Evolutionary conservation across 2,888 invertebrate species (phyloP).

Genomic region (Atrina japonica): DNA sequence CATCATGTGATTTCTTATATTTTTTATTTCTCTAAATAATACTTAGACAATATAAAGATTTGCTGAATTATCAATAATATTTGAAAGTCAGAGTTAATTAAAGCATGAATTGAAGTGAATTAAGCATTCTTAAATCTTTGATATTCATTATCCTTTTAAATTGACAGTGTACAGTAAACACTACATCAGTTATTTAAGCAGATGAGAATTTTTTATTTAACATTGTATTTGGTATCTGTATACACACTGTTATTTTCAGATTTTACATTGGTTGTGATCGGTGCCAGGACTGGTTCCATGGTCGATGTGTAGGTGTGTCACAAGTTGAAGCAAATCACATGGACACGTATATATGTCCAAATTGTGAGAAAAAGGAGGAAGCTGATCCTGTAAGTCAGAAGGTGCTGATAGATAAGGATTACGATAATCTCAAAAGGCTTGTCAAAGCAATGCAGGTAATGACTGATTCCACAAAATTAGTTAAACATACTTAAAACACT

Average conservation of each 20-base stretch:
- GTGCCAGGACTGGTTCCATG: slow-evolving; percentile 99
- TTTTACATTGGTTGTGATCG: slow-evolving; percentile 99
- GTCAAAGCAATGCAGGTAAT: slow-evolving; percentile 93
- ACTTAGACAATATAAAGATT: too few species aligned
- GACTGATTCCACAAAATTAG: background rate
- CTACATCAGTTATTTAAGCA: too few species aligned
- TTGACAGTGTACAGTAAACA: too few species aligned
- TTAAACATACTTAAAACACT: background rate
- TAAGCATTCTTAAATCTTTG: too few species aligned
- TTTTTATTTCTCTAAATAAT: too few species aligned
- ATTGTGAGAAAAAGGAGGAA: slow-evolving; percentile 94
- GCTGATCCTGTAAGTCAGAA: slow-evolving; percentile 71
- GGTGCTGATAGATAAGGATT: slow-evolving; percentile 70
- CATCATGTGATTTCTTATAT: too few species aligned
- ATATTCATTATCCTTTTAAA: too few species aligned
- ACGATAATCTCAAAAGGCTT: slow-evolving; percentile 89
- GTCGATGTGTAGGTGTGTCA: slow-evolving; percentile 92
- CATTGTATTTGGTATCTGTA: too few species aligned
- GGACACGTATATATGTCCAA: slow-evolving; percentile 97
- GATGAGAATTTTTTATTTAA: too few species aligned
- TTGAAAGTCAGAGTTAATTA: too few species aligned
- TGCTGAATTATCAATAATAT: too few species aligned
- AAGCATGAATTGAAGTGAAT: too few species aligned
- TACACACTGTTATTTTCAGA: slow-evolving; percentile 81
- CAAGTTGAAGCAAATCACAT: slow-evolving; percentile 87